Percentiles rank a stretch among this genome's conserved stretches.
These are phyloP conservation scores for Andrena trimmerana DNA, from an alignment of 2,888 invertebrate genomes.

Conservation along the genomic window DNA sequence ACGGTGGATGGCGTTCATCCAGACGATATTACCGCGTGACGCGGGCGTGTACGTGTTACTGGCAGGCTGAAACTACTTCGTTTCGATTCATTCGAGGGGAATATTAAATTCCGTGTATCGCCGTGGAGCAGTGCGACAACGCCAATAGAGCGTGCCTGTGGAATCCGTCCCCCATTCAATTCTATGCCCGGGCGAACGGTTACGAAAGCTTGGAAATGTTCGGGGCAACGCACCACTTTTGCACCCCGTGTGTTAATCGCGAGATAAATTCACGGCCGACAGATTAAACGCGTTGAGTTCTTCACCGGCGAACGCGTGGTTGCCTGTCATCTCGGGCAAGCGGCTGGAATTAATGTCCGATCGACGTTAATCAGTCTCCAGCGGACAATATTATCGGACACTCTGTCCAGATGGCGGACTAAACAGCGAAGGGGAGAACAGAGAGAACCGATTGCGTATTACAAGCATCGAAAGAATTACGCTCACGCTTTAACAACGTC, in stretches of 20 bases:
- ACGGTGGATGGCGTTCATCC: conserved; percentile 32
- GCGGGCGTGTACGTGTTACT: conserved; percentile 28
- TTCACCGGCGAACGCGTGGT: neutral
- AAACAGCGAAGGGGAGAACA: neutral
- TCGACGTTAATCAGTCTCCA: conserved; percentile 28
- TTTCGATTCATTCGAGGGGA: conserved; percentile 37
- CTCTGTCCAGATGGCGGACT: neutral
- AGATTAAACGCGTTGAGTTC: conserved; percentile 9
- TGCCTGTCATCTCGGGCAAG: neutral
- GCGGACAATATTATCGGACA: neutral
- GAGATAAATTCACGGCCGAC: conserved; percentile 29
- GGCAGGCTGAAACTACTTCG: conserved; percentile 35
- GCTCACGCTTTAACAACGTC: neutral
- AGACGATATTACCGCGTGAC: conserved; percentile 28
- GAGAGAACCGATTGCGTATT: neutral
- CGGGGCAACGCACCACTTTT: neutral
- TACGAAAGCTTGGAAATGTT: neutral
- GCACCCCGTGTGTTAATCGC: neutral
- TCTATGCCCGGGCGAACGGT: neutral
- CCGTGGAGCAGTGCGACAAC: neutral
- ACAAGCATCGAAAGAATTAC: neutral
- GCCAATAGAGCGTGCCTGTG: neutral
- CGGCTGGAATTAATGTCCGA: conserved; percentile 10
- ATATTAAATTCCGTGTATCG: conserved; percentile 44
- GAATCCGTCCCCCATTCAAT: conserved; percentile 1